Evolutionary conservation across 2,113 vertebrate species (phyloP), one percentile per base, ranked within the genome.

Genomic region (Sphyrna mokarran): DNA sequence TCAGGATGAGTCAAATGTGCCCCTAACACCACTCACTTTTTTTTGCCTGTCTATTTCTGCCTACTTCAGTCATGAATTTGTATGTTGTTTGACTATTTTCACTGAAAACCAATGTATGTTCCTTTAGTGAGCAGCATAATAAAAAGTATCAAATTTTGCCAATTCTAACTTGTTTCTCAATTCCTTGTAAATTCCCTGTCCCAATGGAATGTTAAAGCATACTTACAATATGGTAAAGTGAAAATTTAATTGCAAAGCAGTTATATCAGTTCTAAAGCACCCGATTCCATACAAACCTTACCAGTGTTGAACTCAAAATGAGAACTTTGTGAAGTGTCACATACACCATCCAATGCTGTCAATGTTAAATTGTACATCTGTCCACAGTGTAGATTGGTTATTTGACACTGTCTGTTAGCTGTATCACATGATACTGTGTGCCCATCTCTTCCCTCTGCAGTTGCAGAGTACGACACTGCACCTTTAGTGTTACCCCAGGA

Each of bases 351-450:
- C 0, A 97, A 54, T 6, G 97, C 97, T 10, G 95, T 83, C 29
- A 97, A 97, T 0, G 0, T 66, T 72, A 96, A 96, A 96, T 97
- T 66, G 80, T 98, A 98, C 85, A 96, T 3, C 0, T 96, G 94
- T 1, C 98, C 98, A 80, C 98, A 98, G 89, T 97, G 97, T n/a
- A 98, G 96, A 16, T 96, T 97, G 97, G 95, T 96, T 97, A 78
- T 97, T 0, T 54, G 94, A 95, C 98, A 98, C 96, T 95, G 97
- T 0, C 97, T 97, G 0, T 96, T 33, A 0, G 61, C 96, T 0
- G 96, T 97, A 95, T 95, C 69, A 96, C 97, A 98, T 96, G 96
- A 97, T 78, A 97, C 72, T 0, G 80, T 97, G 96, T 97, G 96
- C 20, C 97, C 97, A 0, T 97, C 96, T 0, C 96, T 96, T 1